These are phyloP conservation scores for Zoanthus sansibaricus DNA, from an alignment of 92 coral and sea anemone species.

Conservation along the genomic window DNA sequence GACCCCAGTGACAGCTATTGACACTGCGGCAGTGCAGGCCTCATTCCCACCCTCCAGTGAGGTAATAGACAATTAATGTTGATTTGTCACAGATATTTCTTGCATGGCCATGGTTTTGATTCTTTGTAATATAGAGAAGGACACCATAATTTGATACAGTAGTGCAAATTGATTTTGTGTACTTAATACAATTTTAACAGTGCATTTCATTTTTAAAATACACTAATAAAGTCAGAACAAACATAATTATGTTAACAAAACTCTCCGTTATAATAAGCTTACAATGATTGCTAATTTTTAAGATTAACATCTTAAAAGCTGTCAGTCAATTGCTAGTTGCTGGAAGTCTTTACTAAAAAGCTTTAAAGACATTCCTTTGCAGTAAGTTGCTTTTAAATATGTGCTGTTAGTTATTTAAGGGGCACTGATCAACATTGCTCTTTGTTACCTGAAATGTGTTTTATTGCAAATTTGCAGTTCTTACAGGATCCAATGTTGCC, in stretches of 20 bases:
- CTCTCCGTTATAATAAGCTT: not conserved
- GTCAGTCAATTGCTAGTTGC: no score
- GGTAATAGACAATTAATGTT: constrained; percentile 18
- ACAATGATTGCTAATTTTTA: not conserved
- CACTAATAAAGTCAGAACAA: not conserved
- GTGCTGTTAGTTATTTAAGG: constrained; percentile 20
- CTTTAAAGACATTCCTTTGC: not conserved
- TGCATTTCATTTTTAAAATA: not conserved
- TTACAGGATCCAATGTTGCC: constrained; percentile 48
- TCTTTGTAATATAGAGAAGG: not conserved
- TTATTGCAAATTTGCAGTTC: constrained; percentile 48
- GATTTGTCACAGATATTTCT: not conserved
- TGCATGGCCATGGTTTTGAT: not conserved
- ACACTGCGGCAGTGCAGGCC: constrained; percentile 33
- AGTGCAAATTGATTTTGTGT: not conserved
- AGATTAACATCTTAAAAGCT: not conserved
- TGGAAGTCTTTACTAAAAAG: not conserved
- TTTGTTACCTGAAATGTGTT: constrained; percentile 45
- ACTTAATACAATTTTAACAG: not conserved
- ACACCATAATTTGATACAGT: not conserved
- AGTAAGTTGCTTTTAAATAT: not conserved
- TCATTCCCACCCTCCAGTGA: constrained; percentile 33
- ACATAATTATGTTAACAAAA: not conserved
- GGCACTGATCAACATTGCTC: constrained; percentile 31
- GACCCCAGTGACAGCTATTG: constrained; percentile 39